Evolutionary conservation across 2,797 vertebrate species (phyloP), one percentile per base, ranked within the genome.

Genomic region (Esox masquinongy): DNA sequence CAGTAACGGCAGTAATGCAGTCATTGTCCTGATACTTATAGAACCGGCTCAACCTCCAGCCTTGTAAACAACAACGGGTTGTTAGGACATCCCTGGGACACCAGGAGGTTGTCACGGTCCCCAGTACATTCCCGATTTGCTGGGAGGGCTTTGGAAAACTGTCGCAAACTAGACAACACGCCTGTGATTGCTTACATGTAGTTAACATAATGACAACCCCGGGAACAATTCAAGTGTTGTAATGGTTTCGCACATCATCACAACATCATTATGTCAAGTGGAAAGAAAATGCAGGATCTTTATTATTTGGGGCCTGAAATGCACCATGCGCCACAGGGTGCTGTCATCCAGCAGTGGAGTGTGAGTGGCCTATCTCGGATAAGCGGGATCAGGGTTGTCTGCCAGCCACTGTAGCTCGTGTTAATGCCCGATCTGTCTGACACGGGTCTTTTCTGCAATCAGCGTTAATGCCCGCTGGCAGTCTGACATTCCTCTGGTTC

Each of bases 141-240:
- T 14, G 8, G 43, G 6, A 3, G 47, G 29, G 26, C n/a, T 61
- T 16, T 9, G 7, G 53, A 51, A 74, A 5, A 19, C 72, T 14
- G 67, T 77, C 68, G 78, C 76, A 73, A 68, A 72, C 66, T 77
- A 81, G 26, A 81, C 61, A 29, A 31, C 9, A 2, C 0, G 24
- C 71, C 76, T 72, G 77, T 67, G 19, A 16, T 53, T 16, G 43
- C 39, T 34, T 24, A 17, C 56, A 61, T 61, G 56, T 29, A 63
- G 56, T 19, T 50, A 22, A 36, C 26, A 26, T 50, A 11, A 29
- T 63, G 61, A 49, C 22, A 61, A 24, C 9, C 56, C 22, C 11
- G 22, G 22, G 56, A 61, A 61, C 29, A 66, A 16, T 19, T 66
- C 4, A 66, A 66, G 15, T 19, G 17, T 26, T 66, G 5, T 0